phyloP scores from a whole-genome alignment of 2,888 invertebrate genomes.

The Brenthis hecate region DNA sequence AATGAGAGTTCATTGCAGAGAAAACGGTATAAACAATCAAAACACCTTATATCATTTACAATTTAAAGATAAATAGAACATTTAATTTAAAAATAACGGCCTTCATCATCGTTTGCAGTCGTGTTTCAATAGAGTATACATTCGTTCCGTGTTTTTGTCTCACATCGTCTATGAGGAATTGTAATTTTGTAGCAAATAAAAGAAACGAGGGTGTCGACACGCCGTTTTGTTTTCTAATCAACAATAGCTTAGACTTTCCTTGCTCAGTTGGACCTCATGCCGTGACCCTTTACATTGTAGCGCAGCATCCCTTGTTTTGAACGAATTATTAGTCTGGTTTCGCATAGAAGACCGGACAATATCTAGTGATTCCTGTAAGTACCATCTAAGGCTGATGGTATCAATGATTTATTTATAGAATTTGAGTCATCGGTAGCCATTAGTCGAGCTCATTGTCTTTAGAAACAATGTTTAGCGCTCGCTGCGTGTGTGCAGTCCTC shows the following conservation, averaged over 20 bases:
- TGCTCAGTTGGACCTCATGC: slow-evolving; percentile 66
- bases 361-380: slow-evolving; percentile 75
- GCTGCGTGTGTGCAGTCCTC: slow-evolving; percentile 54
- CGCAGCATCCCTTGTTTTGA: slow-evolving; percentile 69
- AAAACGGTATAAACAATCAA: slow-evolving; percentile 27
- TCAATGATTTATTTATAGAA: slow-evolving; percentile 77
- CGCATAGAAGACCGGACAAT: slow-evolving; percentile 71
- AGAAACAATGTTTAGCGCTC: slow-evolving; percentile 44
- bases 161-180: slow-evolving; percentile 62
- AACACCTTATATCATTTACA: slow-evolving; percentile 44
- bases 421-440: slow-evolving; percentile 76
- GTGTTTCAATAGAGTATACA: slow-evolving; percentile 59
- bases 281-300: slow-evolving; percentile 68
- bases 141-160: slow-evolving; percentile 72
- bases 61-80: slow-evolving; percentile 51
- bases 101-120: slow-evolving; percentile 64
- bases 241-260: slow-evolving; percentile 67
- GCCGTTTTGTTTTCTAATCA: slow-evolving; percentile 74
- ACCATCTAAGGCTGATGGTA: slow-evolving; percentile 53
- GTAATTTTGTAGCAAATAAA: slow-evolving; percentile 69
- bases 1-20: background rate
- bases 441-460: slow-evolving; percentile 71
- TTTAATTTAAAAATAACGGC: slow-evolving; percentile 71
- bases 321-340: slow-evolving; percentile 82
- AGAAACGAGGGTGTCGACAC: slow-evolving; percentile 78